Evolutionary conservation across 1,140 invertebrate genomes (phyloP).

Genomic region (Panonychus citri): DNA sequence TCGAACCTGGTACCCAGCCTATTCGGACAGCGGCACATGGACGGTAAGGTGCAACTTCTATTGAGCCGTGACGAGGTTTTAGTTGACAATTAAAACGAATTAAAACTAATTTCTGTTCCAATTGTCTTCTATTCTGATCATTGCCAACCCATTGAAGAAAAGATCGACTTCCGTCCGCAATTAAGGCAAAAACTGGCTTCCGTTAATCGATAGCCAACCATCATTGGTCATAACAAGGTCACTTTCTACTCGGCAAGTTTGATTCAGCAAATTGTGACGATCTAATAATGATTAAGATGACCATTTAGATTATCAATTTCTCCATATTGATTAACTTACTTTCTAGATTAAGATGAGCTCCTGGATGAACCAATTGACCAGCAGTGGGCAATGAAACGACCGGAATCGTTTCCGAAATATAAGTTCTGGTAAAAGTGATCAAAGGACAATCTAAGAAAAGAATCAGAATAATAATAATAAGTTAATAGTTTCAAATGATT

Average conservation of each 20-base stretch:
- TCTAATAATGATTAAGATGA: background rate
- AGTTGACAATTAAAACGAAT: slow-evolving; percentile 46
- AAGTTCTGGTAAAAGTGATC: slow-evolving; percentile 48
- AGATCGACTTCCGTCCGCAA: slow-evolving; percentile 48
- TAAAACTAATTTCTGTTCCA: slow-evolving; percentile 51
- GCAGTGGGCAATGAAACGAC: slow-evolving; percentile 57
- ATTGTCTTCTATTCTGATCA: slow-evolving; percentile 36
- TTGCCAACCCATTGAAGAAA: slow-evolving; percentile 60
- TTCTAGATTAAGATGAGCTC: slow-evolving; percentile 52
- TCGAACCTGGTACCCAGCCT: slow-evolving; percentile 50
- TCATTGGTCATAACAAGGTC: slow-evolving; percentile 47
- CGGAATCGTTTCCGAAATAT: slow-evolving; percentile 47
- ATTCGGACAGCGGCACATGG: slow-evolving; percentile 60
- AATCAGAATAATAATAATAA: background rate
- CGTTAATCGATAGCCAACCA: slow-evolving; percentile 38
- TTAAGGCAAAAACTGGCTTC: slow-evolving; percentile 46
- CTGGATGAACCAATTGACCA: slow-evolving; percentile 61
- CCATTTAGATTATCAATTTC: background rate
- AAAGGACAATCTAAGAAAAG: slow-evolving; percentile 43
- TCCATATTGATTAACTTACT: slow-evolving; percentile 29
- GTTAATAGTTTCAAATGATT: slow-evolving; percentile 13
- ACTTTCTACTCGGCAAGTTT: slow-evolving; percentile 46
- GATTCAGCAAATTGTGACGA: background rate
- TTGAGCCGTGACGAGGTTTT: slow-evolving; percentile 33
- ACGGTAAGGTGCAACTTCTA: slow-evolving; percentile 32